Base-by-base conservation (phyloP, 1,140 invertebrate species). In the Meloidogyne chitwoodi region DNA sequence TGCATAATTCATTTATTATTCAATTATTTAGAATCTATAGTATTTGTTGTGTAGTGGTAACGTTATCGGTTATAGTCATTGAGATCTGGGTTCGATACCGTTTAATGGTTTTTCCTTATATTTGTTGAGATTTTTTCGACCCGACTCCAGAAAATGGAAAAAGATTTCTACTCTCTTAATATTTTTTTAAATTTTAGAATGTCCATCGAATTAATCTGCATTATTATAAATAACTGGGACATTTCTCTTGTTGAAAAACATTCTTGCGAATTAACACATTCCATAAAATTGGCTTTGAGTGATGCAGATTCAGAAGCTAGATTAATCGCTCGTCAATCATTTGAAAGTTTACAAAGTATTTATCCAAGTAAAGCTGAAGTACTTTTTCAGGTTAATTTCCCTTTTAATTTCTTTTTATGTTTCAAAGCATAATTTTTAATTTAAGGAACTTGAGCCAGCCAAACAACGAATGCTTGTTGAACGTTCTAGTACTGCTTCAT, bases 261-360 rank as follows among this genome's bases (percentile, higher is more conserved):
- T 86, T 90, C 92, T 29, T 88, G 89, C 0, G 87, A 91, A 19
- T 86, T 98, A 0, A 91, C 93, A 74, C 94, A 96, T 76, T 91
- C 92, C 0, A 92, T 98, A 6, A 93, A 93, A 82, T 92, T 92
- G 80, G 94, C 93, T 4, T 92, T 96, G 56, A 91, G 91, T 8
- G 96, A 98, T 90, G 94, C 95, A 0, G 95, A 98, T 88, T 90
- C 92, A 22, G 93, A 94, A 78, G 94, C 94, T 6, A 89, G 95
- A 83, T 82, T 83, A 29, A 84, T 86, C 81, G 85, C 89, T 26
- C 83, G 90, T 73, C 89, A 77, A 61, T 94, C 94, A 31, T 98
- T 92, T 88, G 93, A 93, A 91, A 91, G 91, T 56, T 97, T 96
- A 89, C 91, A 92, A 73, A 91, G 92, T 24, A 93, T 94, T 84